Percentiles rank a stretch among this genome's conserved stretches.
Evolutionary conservation across 2,797 vertebrate genomes (phyloP).

Genomic region (Malurus leucopterus): DNA sequence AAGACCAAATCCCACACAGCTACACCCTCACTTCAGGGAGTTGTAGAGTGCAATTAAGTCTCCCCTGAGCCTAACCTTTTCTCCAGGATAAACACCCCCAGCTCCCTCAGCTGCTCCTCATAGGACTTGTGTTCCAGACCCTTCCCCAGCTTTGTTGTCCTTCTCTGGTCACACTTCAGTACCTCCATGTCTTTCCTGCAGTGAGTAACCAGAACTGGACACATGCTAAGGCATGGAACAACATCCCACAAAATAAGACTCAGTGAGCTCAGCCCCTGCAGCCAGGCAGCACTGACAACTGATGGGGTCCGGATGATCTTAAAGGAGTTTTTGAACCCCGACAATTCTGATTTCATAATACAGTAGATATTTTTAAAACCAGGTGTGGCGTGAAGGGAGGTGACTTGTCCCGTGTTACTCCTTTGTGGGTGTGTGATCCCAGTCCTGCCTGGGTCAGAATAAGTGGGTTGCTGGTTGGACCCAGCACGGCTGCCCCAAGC

Average conservation of each 20-base stretch:
- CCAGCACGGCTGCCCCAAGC: background rate
- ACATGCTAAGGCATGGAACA: accelerated
- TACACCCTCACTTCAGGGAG: background rate
- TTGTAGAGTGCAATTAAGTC: background rate
- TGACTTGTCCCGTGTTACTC: no score
- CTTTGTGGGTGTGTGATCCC: background rate
- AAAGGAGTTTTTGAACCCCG: background rate
- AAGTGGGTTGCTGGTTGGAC: background rate
- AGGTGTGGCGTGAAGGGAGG: accelerated
- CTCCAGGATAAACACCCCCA: background rate
- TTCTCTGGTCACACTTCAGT: background rate
- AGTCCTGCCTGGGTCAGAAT: accelerated
- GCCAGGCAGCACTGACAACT: background rate
- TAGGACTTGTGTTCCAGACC: background rate
- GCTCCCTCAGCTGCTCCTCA: background rate
- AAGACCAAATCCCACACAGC: background rate
- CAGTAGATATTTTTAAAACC: background rate
- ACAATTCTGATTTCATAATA: background rate
- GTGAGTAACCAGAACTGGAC: background rate
- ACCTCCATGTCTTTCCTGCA: background rate
- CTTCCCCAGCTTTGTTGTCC: background rate
- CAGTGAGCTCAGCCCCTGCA: background rate
- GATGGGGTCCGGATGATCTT: background rate
- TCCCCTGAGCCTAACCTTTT: background rate
- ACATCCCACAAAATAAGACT: background rate